Percentiles rank a stretch among this genome's conserved stretches.
Evolutionary conservation across 2,888 invertebrate species (phyloP).

Genomic region (Rhaphigaster nebulosa): DNA sequence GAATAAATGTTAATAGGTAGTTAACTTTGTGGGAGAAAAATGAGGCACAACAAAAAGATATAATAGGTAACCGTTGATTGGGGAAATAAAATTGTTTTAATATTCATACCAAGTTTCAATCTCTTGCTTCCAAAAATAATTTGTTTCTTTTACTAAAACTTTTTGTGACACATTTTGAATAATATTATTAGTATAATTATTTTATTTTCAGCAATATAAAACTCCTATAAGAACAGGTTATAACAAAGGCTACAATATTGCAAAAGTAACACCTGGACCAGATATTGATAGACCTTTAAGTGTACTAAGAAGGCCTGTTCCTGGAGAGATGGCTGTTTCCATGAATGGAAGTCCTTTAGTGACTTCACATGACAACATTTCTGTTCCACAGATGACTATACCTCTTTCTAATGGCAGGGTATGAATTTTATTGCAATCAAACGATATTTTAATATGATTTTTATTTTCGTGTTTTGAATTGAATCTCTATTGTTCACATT

Average conservation of each 20-base stretch:
- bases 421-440: neutral
- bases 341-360: slow-evolving; percentile 60
- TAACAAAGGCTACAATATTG: slow-evolving; percentile 38
- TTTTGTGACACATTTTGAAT: neutral
- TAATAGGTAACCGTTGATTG: too few species aligned
- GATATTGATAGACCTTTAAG: slow-evolving; percentile 50
- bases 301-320: slow-evolving; percentile 59
- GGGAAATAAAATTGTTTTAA: too few species aligned
- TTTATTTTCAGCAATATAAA: slow-evolving; percentile 29
- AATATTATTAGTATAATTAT: neutral
- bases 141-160: neutral
- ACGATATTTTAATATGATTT: neutral
- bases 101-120: too few species aligned
- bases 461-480: too few species aligned
- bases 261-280: slow-evolving; percentile 53
- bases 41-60: too few species aligned
- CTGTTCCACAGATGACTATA: slow-evolving; percentile 57
- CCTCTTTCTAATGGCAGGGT: slow-evolving; percentile 60
- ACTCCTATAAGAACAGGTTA: slow-evolving; percentile 19
- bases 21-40: too few species aligned
- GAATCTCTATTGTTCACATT: neutral
- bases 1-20: too few species aligned
- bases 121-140: neutral
- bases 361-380: slow-evolving; percentile 57
- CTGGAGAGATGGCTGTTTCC: slow-evolving; percentile 60